phyloP scores from a whole-genome alignment of 2,797 vertebrate species.

The Melopsittacus undulatus region DNA sequence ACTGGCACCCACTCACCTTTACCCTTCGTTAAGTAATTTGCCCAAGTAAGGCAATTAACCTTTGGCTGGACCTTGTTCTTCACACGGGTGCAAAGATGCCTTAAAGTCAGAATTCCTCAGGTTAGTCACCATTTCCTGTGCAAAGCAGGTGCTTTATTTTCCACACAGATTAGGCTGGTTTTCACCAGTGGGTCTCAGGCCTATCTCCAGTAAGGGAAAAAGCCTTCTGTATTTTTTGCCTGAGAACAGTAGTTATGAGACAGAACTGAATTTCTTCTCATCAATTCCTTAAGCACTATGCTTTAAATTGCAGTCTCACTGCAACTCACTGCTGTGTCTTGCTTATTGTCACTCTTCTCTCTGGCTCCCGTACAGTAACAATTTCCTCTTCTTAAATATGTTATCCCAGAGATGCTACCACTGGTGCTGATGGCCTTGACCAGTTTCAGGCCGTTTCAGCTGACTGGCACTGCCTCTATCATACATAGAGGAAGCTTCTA shows the following conservation, averaged over 20 bases:
- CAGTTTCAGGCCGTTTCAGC: neutral
- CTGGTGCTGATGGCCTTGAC: neutral
- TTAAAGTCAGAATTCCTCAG: neutral
- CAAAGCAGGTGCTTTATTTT: neutral
- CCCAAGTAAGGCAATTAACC: neutral
- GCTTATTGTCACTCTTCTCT: neutral
- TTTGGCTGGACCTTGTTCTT: neutral
- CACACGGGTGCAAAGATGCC: neutral
- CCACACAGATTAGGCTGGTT: neutral
- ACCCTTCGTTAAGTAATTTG: neutral
- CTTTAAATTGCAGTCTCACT: neutral
- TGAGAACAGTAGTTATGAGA: neutral
- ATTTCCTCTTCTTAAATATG: neutral
- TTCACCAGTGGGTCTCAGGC: neutral
- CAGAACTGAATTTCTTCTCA: neutral
- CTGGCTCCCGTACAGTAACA: neutral
- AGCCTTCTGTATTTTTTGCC: neutral
- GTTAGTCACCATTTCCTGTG: neutral
- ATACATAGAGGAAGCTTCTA: neutral
- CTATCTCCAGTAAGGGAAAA: neutral
- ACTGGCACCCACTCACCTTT: rapidly evolving
- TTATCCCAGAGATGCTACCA: neutral
- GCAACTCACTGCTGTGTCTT: neutral
- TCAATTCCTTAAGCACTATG: neutral
- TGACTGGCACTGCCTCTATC: neutral